phyloP scores from a whole-genome alignment of 1,140 invertebrate species.

The Lasioglossum albipes region DNA sequence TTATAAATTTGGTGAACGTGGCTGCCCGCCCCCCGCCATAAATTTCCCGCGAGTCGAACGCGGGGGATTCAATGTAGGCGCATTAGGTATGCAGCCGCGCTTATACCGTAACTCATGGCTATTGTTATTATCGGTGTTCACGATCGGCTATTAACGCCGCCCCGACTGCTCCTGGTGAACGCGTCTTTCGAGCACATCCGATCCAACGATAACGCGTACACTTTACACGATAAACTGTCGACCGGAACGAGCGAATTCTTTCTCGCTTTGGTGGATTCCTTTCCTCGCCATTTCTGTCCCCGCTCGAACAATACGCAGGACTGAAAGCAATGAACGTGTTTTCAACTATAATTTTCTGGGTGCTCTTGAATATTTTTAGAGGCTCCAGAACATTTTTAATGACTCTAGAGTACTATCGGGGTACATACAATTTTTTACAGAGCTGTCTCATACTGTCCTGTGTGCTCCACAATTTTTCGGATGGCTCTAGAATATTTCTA shows the following conservation, averaged over 20 bases:
- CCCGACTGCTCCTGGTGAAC: slow-evolving; percentile 30
- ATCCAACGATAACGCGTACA: neutral
- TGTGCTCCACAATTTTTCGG: too few species aligned
- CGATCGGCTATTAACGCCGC: slow-evolving; percentile 54
- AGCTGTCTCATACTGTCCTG: too few species aligned
- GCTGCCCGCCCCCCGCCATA: slow-evolving; percentile 15
- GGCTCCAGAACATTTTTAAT: too few species aligned
- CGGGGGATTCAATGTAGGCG: slow-evolving; percentile 40
- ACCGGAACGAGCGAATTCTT: neutral
- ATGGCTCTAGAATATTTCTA: too few species aligned
- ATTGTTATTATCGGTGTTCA: slow-evolving; percentile 57
- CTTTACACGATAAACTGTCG: neutral
- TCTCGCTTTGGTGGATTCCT: too few species aligned
- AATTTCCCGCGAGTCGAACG: slow-evolving; percentile 35
- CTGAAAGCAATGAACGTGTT: too few species aligned
- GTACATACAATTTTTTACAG: too few species aligned
- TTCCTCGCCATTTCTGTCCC: too few species aligned
- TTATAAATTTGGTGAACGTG: slow-evolving; percentile 52
- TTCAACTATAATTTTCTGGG: too few species aligned
- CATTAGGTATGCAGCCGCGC: slow-evolving; percentile 47
- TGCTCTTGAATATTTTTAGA: too few species aligned
- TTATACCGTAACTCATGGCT: slow-evolving; percentile 50
- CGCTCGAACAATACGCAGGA: too few species aligned
- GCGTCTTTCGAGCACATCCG: slow-evolving; percentile 11
- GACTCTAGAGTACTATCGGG: too few species aligned